phyloP scores from a whole-genome alignment of 1,140 invertebrate genomes.

The Glossosoma conforme region DNA sequence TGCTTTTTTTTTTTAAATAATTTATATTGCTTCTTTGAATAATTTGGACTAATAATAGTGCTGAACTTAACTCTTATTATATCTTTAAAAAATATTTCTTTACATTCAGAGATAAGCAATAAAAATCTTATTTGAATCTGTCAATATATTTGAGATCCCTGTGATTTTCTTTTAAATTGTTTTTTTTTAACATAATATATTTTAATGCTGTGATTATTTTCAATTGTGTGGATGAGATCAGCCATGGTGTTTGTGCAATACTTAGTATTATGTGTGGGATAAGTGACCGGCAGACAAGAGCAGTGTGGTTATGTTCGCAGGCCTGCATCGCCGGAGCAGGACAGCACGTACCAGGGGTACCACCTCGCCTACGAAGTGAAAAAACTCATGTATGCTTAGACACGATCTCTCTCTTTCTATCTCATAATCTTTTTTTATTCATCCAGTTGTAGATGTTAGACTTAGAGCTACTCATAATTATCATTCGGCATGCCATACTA shows the following conservation, averaged over 20 bases:
- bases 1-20: no score
- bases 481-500: not conserved
- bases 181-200: no score
- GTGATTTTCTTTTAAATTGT: no score
- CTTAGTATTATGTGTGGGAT: slow-evolving; percentile 1
- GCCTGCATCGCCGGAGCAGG: slow-evolving; percentile 74
- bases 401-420: slow-evolving; percentile 29
- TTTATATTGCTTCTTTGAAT: no score
- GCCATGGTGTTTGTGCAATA: no score
- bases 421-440: slow-evolving; percentile 22
- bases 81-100: no score
- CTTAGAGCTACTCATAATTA: slow-evolving; percentile 10
- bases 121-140: no score
- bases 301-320: slow-evolving; percentile 49
- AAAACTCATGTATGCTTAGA: slow-evolving; percentile 92
- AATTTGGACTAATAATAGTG: no score
- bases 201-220: not conserved
- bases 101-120: no score
- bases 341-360: slow-evolving; percentile 88
- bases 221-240: not conserved
- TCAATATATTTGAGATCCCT: no score
- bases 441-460: slow-evolving; percentile 25
- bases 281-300: slow-evolving; percentile 37
- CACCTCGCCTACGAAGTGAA: slow-evolving; percentile 99
- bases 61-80: no score